Base-by-base conservation (phyloP, 2,797 vertebrate species). In the Allobates femoralis region DNA sequence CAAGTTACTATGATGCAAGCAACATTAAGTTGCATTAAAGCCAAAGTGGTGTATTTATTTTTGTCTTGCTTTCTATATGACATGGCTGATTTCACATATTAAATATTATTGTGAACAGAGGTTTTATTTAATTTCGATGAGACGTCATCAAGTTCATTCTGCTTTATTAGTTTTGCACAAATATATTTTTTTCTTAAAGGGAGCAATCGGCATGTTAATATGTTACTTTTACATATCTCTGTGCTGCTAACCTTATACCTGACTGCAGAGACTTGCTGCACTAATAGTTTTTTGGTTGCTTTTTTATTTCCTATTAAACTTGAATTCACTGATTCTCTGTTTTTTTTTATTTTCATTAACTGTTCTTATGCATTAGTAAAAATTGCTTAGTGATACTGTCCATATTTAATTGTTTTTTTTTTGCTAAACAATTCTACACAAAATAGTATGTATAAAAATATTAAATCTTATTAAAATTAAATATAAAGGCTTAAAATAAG, bases 151-250 rank as follows among this genome's bases (percentile, higher is more conserved):
- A 18, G 15, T 53, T 15, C 51, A 53, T 3, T n/a, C 11, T 16
- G 15, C 6, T 11, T 4, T 4, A 30, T 67, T 16, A 58, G 26
- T 32, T 16, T 30, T 4, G 46, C 5, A 18, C 26, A 50, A 19
- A 32, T 41, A 28, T 28, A 28, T 28, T 28, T 46, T 10, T 78
- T 55, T 34, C 18, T 46, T 32, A 37, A 5, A 7, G 26, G 69
- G 74, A n/a, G 30, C 79, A 62, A 50, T 85, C 28, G 80, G 64
- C 26, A 71, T 69, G 28, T 50, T 30, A 10, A 7, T 66, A 30
- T 19, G 18, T 34, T 2, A 19, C 19, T 73, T 4, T 46, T n/a
- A 41, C 34, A 8, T 46, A 41, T 71, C 12, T 46, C 37, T 46
- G 23, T 34, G 69, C 21, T 50, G 10, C 23, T 74, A 15, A 50